These are phyloP conservation scores for Mayetiola destructor DNA, from an alignment of 2,888 invertebrate genomes.

Conservation along the genomic window DNA sequence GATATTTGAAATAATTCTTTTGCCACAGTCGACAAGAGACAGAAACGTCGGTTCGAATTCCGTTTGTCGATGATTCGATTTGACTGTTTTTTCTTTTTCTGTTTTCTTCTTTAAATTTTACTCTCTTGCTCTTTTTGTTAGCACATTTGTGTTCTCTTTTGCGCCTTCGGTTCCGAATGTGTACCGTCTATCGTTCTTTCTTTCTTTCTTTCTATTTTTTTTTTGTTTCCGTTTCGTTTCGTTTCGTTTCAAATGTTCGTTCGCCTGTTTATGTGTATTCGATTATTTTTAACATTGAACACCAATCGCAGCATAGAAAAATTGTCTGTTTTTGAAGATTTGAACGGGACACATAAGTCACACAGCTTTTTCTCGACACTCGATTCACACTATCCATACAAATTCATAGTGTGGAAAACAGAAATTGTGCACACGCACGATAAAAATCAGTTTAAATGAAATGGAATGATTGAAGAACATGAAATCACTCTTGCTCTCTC, in stretches of 20 bases:
- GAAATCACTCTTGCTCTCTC: no score
- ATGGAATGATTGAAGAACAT: slow-evolving; percentile 1
- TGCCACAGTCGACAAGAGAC: slow-evolving; percentile 10
- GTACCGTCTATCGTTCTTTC: no score
- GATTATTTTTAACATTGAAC: slow-evolving; percentile 9
- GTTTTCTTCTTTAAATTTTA: background rate
- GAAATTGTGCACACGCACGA: slow-evolving; percentile 4
- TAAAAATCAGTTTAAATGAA: background rate
- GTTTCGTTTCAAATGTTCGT: background rate
- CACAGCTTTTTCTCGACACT: slow-evolving; percentile 5
- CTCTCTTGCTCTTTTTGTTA: no score
- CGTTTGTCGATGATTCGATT: slow-evolving; percentile 11
- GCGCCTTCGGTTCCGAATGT: no score
- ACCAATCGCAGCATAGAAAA: slow-evolving; percentile 1
- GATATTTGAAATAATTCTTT: background rate
- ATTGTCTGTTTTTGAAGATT: background rate
- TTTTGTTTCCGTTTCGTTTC: background rate
- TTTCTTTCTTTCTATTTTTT: background rate
- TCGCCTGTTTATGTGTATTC: background rate
- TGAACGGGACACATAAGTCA: background rate
- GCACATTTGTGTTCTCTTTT: no score
- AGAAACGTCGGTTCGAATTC: slow-evolving; percentile 11
- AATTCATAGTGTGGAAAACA: no score
- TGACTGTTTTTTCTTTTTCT: background rate
- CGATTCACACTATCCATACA: slow-evolving; percentile 1